These are phyloP conservation scores for Anabas testudineus DNA, from an alignment of 2,797 vertebrate species.

Conservation along the genomic window DNA sequence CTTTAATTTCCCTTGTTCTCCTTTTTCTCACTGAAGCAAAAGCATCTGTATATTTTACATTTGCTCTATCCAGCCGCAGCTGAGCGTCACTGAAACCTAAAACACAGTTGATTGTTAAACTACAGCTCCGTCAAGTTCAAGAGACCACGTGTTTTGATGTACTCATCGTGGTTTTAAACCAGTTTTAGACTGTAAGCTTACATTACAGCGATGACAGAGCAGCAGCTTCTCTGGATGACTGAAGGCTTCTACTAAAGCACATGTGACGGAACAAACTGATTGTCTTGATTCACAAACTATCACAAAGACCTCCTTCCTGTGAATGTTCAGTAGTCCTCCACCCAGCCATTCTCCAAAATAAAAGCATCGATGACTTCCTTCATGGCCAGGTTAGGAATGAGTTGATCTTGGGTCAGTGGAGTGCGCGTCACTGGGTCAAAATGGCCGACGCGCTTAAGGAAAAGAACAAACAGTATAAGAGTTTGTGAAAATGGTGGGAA, in stretches of 20 bases:
- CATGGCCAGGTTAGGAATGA: constrained; percentile 96
- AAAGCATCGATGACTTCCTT: constrained; percentile 95
- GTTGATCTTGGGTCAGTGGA: constrained; percentile 93
- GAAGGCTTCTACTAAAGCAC: too few species aligned
- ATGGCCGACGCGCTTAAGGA: constrained; percentile 90
- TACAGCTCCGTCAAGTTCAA: background rate
- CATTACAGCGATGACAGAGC: background rate
- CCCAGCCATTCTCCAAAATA: constrained; percentile 94
- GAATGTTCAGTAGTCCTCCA: constrained; percentile 90
- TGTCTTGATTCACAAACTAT: background rate
- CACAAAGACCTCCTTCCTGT: background rate
- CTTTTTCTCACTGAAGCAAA: background rate
- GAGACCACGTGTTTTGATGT: background rate
- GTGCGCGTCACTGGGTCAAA: constrained; percentile 94
- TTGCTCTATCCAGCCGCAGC: background rate
- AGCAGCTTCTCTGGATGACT: background rate
- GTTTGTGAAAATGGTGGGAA: background rate
- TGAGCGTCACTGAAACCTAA: background rate
- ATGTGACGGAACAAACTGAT: background rate
- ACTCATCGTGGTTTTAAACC: background rate
- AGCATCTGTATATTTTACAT: background rate
- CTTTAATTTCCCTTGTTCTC: background rate
- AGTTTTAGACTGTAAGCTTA: background rate
- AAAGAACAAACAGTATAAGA: background rate
- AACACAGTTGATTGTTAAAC: background rate